A percentile compares a stretch with the other conserved stretches of the same genome.
Conservation (phyloP, 35 echinoderm and acorn worm genomes). For the Acanthaster planci region DNA sequence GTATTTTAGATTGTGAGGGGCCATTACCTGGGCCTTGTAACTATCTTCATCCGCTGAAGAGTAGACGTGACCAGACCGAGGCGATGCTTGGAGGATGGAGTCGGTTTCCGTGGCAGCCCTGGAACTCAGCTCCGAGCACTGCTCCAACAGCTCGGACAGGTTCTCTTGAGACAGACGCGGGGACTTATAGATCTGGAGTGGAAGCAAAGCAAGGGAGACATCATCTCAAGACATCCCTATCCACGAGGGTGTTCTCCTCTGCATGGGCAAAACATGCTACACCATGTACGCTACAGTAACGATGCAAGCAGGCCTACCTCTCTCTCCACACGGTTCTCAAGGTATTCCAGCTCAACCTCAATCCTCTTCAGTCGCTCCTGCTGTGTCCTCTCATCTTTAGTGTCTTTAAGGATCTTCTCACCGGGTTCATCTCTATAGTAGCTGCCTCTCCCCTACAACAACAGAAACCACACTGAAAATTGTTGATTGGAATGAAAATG, state of each 20-base stretch:
- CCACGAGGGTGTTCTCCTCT: no score
- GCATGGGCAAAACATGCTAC: no score
- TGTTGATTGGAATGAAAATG: neutral
- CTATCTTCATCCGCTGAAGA: neutral
- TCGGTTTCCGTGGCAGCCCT: constrained; percentile 56
- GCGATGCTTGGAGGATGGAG: constrained; percentile 15
- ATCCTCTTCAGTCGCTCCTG: constrained; percentile 80
- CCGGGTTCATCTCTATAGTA: constrained; percentile 56
- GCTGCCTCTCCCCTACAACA: neutral
- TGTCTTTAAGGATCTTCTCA: constrained; percentile 83
- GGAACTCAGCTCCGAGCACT: constrained; percentile 74
- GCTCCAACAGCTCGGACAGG: constrained; percentile 55
- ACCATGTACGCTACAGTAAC: no score
- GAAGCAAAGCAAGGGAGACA: neutral
- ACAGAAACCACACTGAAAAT: neutral
- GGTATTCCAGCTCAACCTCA: constrained; percentile 72
- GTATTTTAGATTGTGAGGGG: no score
- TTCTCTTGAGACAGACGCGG: constrained; percentile 58
- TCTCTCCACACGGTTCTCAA: constrained; percentile 84
- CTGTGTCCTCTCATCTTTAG: constrained; percentile 54
- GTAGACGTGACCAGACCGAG: neutral
- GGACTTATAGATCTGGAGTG: constrained; percentile 29
- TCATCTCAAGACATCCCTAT: neutral
- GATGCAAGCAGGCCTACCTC: constrained; percentile 57
- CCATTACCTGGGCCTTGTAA: neutral